Evolutionary conservation across 2,797 vertebrate genomes (phyloP), one percentile per base, ranked within the genome.

Genomic region (Hydrocynus forskahlii): DNA sequence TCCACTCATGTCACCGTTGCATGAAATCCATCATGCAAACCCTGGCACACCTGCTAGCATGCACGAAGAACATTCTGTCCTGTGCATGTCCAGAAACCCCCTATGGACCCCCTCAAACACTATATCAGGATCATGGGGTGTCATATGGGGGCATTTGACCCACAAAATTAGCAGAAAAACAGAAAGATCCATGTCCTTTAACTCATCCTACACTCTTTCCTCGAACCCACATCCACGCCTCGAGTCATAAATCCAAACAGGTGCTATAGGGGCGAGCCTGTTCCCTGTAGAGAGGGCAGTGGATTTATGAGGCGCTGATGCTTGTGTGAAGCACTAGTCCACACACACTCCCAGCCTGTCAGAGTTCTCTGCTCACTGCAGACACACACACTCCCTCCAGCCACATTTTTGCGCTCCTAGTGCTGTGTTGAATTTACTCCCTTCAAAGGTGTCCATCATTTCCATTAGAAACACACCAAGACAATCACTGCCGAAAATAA

Each of bases 1-100:
- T 21, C 89, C 93, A 95, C 93, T 88, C 89, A 38, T 75, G 10
- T 84, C 38, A 85, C 83, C 83, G 90, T 98, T 99, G 97, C 97
- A 99, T 97, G 97, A 92, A 91, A 66, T 79, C 74, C 89, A 87
- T 93, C 96, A 99, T 98, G 97, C 97, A 99, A 97, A 95, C 93
- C 76, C 59, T 89, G 38, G 83, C 84, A 93, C 90, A 86, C 87
- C 57, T 85, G 50, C 79, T 70, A 68, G 84, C 93, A 94, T 94
- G 87, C 92, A 95, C 81, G 89, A 71, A 88, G 87, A 5, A 17
- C 13, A 75, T 85, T 13, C 85, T 62, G 88, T 86, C 87, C 94
- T 96, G 90, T 99, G 97, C 95, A 99, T 98, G 96, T 88, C 82
- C 75, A 69, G 14, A 79, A 78, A 81, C 75, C 70, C 57, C 40